Evolutionary conservation across 2,888 invertebrate species (phyloP).

Genomic region (Watsonalla cultraria): DNA sequence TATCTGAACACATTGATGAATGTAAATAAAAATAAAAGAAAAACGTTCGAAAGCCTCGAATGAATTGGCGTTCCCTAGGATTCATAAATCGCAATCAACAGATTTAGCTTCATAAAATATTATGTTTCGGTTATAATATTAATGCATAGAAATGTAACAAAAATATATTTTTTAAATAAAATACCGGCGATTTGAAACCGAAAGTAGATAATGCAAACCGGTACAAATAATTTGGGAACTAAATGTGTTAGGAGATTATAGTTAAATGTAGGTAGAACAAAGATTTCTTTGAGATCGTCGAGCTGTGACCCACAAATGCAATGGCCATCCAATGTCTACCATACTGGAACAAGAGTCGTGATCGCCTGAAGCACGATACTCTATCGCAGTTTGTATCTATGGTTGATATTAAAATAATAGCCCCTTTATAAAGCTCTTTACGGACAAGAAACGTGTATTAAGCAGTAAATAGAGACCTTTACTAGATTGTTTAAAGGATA

Average conservation of each 20-base stretch:
- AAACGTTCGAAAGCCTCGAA: no score
- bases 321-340: conserved; percentile 60
- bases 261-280: conserved; percentile 27
- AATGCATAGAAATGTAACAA: no score
- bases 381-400: conserved; percentile 33
- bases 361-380: conserved; percentile 43
- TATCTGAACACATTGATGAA: no score
- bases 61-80: no score
- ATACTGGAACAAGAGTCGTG: conserved; percentile 38
- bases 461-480: conserved; percentile 2
- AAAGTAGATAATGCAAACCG: not conserved
- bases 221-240: not conserved
- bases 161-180: not conserved
- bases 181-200: not conserved
- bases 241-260: not conserved
- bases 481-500: not conserved
- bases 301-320: conserved; percentile 57
- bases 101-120: no score
- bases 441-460: conserved; percentile 11
- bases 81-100: no score
- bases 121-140: no score
- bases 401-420: conserved; percentile 48
- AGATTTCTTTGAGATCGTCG: conserved; percentile 29
- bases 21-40: no score
- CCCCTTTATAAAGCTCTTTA: conserved; percentile 29